phyloP scores from a whole-genome alignment of 2,113 vertebrate genomes.

The Sebastes schlegelii region DNA sequence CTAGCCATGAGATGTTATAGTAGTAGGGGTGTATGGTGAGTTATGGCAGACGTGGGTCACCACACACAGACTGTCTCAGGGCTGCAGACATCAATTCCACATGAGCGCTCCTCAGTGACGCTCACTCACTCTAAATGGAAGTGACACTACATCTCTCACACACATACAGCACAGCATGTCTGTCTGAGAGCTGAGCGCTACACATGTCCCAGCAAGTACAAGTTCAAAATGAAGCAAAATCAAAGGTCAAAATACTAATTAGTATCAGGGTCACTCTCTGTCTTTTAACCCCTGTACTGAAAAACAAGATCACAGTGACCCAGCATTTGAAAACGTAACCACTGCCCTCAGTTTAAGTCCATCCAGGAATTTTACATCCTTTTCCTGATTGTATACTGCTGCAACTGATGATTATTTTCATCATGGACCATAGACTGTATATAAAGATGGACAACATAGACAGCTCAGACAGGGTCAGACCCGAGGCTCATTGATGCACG shows the following conservation, averaged over 20 bases:
- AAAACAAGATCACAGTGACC: neutral
- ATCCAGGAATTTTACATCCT: neutral
- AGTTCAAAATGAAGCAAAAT: neutral
- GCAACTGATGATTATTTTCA: neutral
- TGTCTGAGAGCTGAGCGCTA: neutral
- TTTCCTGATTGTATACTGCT: neutral
- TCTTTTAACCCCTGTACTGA: neutral
- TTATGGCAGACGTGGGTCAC: conserved; percentile 2
- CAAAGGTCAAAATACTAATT: neutral
- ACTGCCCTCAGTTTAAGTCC: neutral
- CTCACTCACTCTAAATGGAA: neutral
- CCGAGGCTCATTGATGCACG: no score
- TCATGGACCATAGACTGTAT: neutral
- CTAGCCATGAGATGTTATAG: neutral
- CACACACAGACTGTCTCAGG: conserved; percentile 12
- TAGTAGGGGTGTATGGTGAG: neutral
- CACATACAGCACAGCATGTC: no score
- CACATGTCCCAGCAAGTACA: neutral
- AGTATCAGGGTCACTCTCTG: neutral
- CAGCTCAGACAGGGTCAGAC: no score
- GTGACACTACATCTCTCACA: neutral
- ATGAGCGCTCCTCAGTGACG: neutral
- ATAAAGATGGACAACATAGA: no score
- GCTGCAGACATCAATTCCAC: neutral
- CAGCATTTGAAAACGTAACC: neutral